Base-by-base conservation (phyloP, 2,113 vertebrate genomes). In the Grantiella picta region DNA sequence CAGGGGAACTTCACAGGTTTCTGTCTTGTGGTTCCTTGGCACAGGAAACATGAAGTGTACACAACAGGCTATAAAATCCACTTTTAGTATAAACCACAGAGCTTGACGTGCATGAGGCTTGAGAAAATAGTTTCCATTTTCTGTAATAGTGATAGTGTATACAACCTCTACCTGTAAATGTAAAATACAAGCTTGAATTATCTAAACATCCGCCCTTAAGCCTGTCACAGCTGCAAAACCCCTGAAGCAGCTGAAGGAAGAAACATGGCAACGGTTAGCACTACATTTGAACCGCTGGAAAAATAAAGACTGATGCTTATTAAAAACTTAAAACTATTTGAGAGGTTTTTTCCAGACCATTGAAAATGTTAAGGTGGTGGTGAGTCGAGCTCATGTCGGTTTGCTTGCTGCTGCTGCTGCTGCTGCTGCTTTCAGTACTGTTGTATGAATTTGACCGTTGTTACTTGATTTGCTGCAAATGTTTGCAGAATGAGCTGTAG, bases 81-180 rank as follows among this genome's bases (percentile, higher is more conserved):
- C 86, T 96, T 97, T 97, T 97, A 96, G 94, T 89, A 90, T 70
- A 96, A 97, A 93, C 96, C 86, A 85, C 17, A 18, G 86, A 84
- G 84, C 56, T 73, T 96, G 94, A 96, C 86, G 61, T 9, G 42
- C 79, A 91, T 94, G 83, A 96, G 92, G 87, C 69, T 94, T 87
- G 79, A 89, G 65, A 75, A 95, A 96, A 95, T 94, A 94, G 93
- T 98, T 98, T 95, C 91, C 91, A 87, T 86, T 95, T 95, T 94
- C 95, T 96, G 84, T 93, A 92, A 95, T 4, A 44, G 89, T 64
- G 86, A 93, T 82, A 93, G 86, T 91, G 71, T 93, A 96, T 86
- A 92, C 92, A 95, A 66, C n/a, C 82, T 73, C 90, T 94, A 97
- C 96, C 96, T 97, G 94, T 92, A 96, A 96, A 96, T 86, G 77